These are phyloP conservation scores for Gavialis gangeticus DNA, from an alignment of 2,113 vertebrate species.

Conservation along the genomic window DNA sequence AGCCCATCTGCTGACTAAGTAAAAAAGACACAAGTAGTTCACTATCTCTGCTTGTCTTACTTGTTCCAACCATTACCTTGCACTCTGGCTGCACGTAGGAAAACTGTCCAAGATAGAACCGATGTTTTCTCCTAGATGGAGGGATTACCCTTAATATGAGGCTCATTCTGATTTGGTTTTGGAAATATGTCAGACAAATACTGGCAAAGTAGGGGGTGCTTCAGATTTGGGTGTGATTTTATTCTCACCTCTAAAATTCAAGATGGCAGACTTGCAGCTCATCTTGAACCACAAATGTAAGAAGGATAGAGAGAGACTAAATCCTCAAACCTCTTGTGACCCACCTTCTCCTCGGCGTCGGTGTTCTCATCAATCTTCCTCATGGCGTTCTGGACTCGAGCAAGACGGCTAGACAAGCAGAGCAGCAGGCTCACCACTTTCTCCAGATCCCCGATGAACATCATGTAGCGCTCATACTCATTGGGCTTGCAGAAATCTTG, in stretches of 20 bases:
- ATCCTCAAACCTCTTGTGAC: background rate
- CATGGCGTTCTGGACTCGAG: slow-evolving; percentile 89
- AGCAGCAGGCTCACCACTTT: slow-evolving; percentile 92
- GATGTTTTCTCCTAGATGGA: background rate
- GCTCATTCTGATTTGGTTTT: rapidly evolving
- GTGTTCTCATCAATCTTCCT: slow-evolving; percentile 78
- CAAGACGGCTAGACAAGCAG: slow-evolving; percentile 90
- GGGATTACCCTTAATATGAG: background rate
- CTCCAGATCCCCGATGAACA: slow-evolving; percentile 93
- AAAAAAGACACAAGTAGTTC: background rate
- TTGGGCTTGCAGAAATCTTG: slow-evolving; percentile 80
- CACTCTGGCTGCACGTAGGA: background rate
- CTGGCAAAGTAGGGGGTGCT: rapidly evolving
- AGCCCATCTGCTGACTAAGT: background rate
- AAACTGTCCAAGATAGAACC: background rate
- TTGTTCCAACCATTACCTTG: background rate
- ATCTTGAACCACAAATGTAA: background rate
- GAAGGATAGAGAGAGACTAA: background rate
- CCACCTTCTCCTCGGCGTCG: slow-evolving; percentile 91
- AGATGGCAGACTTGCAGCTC: rapidly evolving
- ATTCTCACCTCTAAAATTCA: background rate
- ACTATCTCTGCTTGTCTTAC: background rate
- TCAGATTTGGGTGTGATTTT: rapidly evolving
- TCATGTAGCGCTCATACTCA: slow-evolving; percentile 87
- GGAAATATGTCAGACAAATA: rapidly evolving